Evolutionary conservation across 2,113 vertebrate species (phyloP), one percentile per base, ranked within the genome.

Genomic region (Carollia perspicillata): DNA sequence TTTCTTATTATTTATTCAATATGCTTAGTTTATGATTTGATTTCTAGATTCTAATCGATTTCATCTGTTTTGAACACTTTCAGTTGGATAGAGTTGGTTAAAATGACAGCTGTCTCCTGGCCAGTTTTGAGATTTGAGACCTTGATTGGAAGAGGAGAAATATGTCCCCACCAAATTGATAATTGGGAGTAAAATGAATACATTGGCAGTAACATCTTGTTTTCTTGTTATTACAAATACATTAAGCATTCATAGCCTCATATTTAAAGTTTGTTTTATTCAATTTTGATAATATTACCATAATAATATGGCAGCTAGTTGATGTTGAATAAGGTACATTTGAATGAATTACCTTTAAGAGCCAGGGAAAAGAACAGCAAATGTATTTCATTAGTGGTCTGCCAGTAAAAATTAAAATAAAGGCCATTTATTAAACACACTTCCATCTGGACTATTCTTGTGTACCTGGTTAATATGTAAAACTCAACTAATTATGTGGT

Each of bases 241-340:
- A 35, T 92, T 92, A 49, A 63, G 35, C n/a, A 83, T 94, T 47
- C 28, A 79, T 44, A 49, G 55, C 5, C 68, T 95, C 17, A 84
- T 79, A 93, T 97, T 71, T 49, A 84, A 81, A 79, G 49, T 86
- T 84, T 22, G 6, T 93, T 71, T 26, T 65, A 51, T 9, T n/a
- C 10, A 86, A 44, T 94, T 72, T 80, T 93, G 49, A 58, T 95
- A 26, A 94, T 85, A 42, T 93, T 85, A 22, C 42, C 60, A 69
- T 78, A 87, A 35, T 77, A 66, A 80, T 89, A 58, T 8, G 78
- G 75, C 55, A 89, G 49, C 12, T 95, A 74, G 44, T 86, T 95
- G 86, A 51, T 93, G 30, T 63, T 85, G 68, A 74, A 68, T 68
- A 89, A 90, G 7, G 44, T 37, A 35, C 44, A 13, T 89, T 49